Evolutionary conservation across 2,888 invertebrate species (phyloP).

Genomic region (Phalera bucephala): DNA sequence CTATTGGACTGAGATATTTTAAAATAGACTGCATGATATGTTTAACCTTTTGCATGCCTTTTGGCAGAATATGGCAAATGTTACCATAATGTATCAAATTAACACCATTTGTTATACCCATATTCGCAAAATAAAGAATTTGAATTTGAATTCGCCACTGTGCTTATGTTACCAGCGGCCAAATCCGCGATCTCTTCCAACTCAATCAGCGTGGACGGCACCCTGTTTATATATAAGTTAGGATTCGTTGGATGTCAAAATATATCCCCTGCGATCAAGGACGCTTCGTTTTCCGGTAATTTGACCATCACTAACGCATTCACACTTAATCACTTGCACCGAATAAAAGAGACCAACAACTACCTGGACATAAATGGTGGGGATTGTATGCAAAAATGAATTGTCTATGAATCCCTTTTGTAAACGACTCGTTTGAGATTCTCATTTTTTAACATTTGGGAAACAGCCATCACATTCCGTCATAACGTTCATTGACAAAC

Average conservation of each 20-base stretch:
- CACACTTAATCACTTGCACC: too few species aligned
- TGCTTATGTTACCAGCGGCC: constrained; percentile 18
- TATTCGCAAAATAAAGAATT: too few species aligned
- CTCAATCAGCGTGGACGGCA: constrained; percentile 8
- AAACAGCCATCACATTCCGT: too few species aligned
- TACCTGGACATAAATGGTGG: too few species aligned
- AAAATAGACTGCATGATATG: too few species aligned
- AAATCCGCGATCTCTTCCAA: constrained; percentile 25
- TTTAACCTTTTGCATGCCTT: too few species aligned
- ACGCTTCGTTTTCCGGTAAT: constrained; percentile 17
- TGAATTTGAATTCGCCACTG: constrained; percentile 6
- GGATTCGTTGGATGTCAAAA: constrained; percentile 3
- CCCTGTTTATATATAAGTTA: constrained; percentile 1
- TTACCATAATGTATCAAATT: too few species aligned
- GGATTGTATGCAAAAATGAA: too few species aligned
- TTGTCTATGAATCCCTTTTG: constrained; percentile 28
- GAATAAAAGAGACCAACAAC: constrained; percentile 13
- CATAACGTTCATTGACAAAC: constrained; percentile 2
- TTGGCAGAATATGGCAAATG: too few species aligned
- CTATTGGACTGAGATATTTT: too few species aligned
- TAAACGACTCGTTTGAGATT: constrained; percentile 7
- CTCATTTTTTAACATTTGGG: constrained; percentile 18
- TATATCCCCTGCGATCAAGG: constrained; percentile 6
- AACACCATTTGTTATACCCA: too few species aligned
- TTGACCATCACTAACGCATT: too few species aligned